Base-by-base conservation (phyloP, 2,888 invertebrate genomes). In the Hipparchia sbordonii region DNA sequence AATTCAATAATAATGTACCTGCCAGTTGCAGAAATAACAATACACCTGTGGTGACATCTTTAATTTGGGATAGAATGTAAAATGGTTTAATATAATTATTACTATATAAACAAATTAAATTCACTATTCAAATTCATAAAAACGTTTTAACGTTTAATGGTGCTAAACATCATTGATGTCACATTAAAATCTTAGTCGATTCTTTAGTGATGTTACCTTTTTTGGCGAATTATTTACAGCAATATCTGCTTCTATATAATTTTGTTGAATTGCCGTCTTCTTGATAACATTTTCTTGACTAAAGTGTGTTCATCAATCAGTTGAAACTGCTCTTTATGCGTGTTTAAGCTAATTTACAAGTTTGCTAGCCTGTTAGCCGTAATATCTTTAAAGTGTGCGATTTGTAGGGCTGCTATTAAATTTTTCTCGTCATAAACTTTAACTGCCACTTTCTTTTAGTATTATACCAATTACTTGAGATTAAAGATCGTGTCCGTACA, bases 401-500 rank as follows among this genome's bases (percentile, higher is more conserved):
- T 77, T 78, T 66, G 70, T 52, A 48, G 57, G 63, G 69, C 69
- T 73, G 71, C 77, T 77, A 77, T 77, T 77, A 77, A 78, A 76
- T 74, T 71, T 77, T 78, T 73, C 75, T 74, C 77, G 75, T 77
- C 77, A 77, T 76, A 75, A 71, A 72, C 76, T 76, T 69, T 65
- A 71, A 70, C 62, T 73, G 76, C 79, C 76, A 75, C 76, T 79
- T 79, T 79, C 78, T 72, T 76, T 73, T 70, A 75, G 77, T 78
- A 76, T 77, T 76, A 77, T 77, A 77, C 76, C 77, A 77, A 79
- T 79, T 79, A 78, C 73, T 72, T 46, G 72, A 39, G 54, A 45
- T 67, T 67, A 56, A 67, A 67, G 54, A 66, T 66, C 66, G 45
- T 56, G 54, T 56, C 45, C 39, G n/a, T 39, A 56, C 54, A 54